These are phyloP conservation scores for Epirrhoe alternata DNA, from an alignment of 2,888 invertebrate species.

Conservation along the genomic window DNA sequence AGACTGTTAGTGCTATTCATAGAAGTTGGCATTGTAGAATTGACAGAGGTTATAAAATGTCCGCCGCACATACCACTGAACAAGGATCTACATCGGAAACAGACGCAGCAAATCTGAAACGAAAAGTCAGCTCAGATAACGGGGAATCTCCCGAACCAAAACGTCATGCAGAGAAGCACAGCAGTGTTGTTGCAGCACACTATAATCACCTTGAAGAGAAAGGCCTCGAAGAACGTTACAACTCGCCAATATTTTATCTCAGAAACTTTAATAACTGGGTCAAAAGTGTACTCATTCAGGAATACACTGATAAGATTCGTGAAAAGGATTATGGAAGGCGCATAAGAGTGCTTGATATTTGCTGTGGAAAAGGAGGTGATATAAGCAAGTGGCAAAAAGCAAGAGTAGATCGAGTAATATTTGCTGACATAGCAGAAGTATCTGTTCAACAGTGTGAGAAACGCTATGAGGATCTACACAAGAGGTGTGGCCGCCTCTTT, in stretches of 20 bases:
- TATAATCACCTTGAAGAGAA: constrained; percentile 96
- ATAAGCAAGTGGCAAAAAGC: constrained; percentile 97
- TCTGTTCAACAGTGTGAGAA: constrained; percentile 96
- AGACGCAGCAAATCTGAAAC: constrained; percentile 12
- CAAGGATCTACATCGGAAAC: constrained; percentile 33
- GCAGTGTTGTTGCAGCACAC: constrained; percentile 93
- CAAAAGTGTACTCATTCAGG: constrained; percentile 97
- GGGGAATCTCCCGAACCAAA: constrained; percentile 25
- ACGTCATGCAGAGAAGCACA: constrained; percentile 68
- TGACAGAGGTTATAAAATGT: constrained; percentile 35
- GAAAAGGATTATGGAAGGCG: constrained; percentile 88
- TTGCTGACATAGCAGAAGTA: constrained; percentile 96
- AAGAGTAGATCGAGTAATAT: constrained; percentile 92
- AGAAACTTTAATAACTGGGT: constrained; percentile 99
- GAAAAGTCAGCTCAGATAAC: constrained; percentile 28
- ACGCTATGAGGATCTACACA: constrained; percentile 90
- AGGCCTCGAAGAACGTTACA: constrained; percentile 91
- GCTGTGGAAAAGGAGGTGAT: constrained; percentile 99
- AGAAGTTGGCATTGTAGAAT: background rate
- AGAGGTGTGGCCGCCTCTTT: constrained; percentile 83
- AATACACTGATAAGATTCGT: constrained; percentile 89
- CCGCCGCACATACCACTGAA: constrained; percentile 34
- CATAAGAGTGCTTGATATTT: constrained; percentile 94
- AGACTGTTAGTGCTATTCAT: constrained; percentile 9
- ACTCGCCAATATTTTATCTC: constrained; percentile 96